Conservation (phyloP, 2,113 vertebrate genomes). For the Gulo gulo region DNA sequence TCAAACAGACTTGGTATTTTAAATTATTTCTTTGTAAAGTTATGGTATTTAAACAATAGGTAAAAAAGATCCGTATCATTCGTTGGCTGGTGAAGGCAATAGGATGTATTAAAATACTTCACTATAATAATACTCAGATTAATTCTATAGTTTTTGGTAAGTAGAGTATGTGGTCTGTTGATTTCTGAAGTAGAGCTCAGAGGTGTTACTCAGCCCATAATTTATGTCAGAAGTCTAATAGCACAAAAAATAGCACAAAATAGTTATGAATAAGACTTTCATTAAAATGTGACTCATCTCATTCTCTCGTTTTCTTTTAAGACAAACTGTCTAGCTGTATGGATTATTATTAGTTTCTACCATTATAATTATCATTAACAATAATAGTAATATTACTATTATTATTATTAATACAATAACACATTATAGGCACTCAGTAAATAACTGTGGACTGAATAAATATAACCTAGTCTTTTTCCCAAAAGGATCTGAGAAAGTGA, state of each 20-base stretch:
- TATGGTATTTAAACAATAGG: neutral
- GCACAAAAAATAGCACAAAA: neutral
- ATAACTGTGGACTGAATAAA: slow-evolving; percentile 5
- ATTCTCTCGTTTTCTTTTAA: neutral
- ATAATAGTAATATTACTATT: neutral
- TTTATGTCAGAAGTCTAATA: neutral
- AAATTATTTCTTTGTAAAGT: neutral
- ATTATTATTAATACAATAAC: neutral
- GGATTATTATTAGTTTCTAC: neutral
- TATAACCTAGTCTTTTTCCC: neutral
- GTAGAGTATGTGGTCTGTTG: neutral
- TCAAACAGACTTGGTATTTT: neutral
- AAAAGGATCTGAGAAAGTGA: neutral
- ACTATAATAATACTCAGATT: neutral
- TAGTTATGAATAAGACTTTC: neutral
- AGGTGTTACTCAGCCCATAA: neutral
- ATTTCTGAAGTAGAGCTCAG: neutral
- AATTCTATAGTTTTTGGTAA: neutral
- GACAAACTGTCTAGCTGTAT: neutral
- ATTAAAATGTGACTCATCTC: neutral
- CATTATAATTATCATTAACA: neutral
- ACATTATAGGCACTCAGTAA: neutral
- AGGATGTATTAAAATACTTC: neutral
- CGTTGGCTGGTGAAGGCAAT: neutral
- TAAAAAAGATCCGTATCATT: neutral